Evolutionary conservation across 2,888 invertebrate genomes (phyloP), one percentile per base, ranked within the genome.

Genomic region (Microctonus brassicae): DNA sequence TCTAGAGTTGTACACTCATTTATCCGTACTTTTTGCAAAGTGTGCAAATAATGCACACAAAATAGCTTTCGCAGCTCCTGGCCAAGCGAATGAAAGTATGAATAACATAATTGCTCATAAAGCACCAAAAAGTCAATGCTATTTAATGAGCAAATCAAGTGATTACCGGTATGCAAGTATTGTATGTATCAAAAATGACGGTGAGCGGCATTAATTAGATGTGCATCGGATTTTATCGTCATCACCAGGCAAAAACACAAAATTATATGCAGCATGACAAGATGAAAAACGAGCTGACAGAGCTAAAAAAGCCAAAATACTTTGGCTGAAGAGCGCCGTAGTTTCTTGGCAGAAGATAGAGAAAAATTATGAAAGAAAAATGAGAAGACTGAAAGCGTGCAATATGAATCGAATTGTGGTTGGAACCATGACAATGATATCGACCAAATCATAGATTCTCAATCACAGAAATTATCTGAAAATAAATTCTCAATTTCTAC

Each of bases 71-170:
- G 60, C 47, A 55, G 67, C 61, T 34, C 73, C 71, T n/a, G 73
- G 75, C 52, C 68, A 75, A 58, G 47, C 69, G 17, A 72, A 72
- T 63, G 70, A 75, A 63, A 75, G 74, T 39, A 36, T 74, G 13
- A 72, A 74, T 36, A 53, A 29, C 58, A 67, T 75, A 1, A 71
- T 75, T 5, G 66, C 72, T 13, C 70, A 72, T 22, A 75, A 73
- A 66, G 65, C 73, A 10, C 69, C 70, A 0, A 76, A 77, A 64
- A 77, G 72, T 73, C 22, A 58, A 34, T 73, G 74, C 52, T 67
- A 57, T 42, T 72, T 74, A 26, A 55, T 10, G 2, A 74, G 66
- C 26, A 68, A 68, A 53, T 72, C 74, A 9, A 65, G 57, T 24
- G 74, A 76, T 61, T 64, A 73, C 13, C 47, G 74, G 5, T 69